phyloP scores from a whole-genome alignment of 2,797 vertebrate genomes.

The Chloroceryle inda region DNA sequence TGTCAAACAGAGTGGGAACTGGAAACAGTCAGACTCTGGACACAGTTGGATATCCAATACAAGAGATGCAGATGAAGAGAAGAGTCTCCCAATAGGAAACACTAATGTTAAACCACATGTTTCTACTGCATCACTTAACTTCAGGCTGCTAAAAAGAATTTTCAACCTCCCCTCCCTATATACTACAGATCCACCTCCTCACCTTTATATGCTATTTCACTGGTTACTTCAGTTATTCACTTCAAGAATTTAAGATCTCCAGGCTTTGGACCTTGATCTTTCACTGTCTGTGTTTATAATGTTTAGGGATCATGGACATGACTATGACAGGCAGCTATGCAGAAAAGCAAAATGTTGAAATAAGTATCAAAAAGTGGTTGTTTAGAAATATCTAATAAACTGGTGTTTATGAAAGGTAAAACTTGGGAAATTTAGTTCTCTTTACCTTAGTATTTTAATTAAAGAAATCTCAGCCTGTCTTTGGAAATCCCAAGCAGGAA shows the following conservation, averaged over 20 bases:
- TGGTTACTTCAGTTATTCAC: background rate
- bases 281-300: background rate
- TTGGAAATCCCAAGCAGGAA: background rate
- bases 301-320: background rate
- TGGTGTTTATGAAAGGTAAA: slow-evolving; percentile 34
- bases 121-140: background rate
- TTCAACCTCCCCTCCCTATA: background rate
- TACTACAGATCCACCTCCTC: background rate
- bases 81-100: background rate
- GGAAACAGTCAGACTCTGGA: background rate
- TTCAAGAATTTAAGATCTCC: background rate
- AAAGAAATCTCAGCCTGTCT: slow-evolving; percentile 35
- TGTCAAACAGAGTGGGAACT: background rate
- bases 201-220: background rate
- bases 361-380: background rate
- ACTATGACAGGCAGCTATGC: background rate
- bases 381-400: slow-evolving; percentile 1
- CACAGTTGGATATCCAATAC: background rate
- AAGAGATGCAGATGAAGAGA: background rate
- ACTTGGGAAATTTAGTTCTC: slow-evolving; percentile 22
- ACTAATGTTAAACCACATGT: rapidly evolving
- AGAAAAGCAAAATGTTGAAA: background rate
- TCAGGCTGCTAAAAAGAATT: background rate
- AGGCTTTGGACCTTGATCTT: background rate
- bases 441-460: slow-evolving; percentile 52